These are phyloP conservation scores for Sternotherus odoratus DNA, from an alignment of 2,797 vertebrate genomes.

Conservation along the genomic window DNA sequence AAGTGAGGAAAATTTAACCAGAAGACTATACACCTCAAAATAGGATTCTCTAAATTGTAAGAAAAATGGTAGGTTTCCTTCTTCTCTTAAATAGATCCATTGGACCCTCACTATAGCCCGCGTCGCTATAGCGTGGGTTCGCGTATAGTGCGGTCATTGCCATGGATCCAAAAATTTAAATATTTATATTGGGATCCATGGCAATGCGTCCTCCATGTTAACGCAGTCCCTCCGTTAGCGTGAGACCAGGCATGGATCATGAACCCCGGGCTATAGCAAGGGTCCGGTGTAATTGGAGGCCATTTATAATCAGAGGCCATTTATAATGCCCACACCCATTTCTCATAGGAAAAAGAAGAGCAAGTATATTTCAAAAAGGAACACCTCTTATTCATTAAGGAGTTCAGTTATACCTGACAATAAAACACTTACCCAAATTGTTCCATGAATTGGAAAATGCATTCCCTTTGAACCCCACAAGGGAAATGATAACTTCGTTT, in stretches of 20 bases:
- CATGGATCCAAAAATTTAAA: no score
- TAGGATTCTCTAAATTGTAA: background rate
- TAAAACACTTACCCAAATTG: slow-evolving; percentile 88
- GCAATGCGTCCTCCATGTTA: no score
- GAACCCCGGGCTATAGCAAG: no score
- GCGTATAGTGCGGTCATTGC: no score
- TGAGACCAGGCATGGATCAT: no score
- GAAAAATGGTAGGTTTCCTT: background rate
- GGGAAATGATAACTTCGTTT: slow-evolving; percentile 92
- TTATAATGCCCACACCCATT: background rate
- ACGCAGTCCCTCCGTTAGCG: no score
- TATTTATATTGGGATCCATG: no score
- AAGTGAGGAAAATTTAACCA: background rate
- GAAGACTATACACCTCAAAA: background rate
- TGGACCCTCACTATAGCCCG: no score
- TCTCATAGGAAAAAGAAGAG: background rate
- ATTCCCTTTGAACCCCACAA: slow-evolving; percentile 87
- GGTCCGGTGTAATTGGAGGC: rapidly evolving
- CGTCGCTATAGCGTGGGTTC: no score
- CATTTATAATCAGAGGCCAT: background rate
- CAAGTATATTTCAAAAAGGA: background rate
- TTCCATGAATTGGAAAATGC: slow-evolving; percentile 92
- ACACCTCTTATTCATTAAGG: background rate
- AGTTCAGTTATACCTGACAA: background rate
- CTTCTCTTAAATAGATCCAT: background rate